Conservation (phyloP, 2,888 invertebrate species). For the Apodemia duryi region DNA sequence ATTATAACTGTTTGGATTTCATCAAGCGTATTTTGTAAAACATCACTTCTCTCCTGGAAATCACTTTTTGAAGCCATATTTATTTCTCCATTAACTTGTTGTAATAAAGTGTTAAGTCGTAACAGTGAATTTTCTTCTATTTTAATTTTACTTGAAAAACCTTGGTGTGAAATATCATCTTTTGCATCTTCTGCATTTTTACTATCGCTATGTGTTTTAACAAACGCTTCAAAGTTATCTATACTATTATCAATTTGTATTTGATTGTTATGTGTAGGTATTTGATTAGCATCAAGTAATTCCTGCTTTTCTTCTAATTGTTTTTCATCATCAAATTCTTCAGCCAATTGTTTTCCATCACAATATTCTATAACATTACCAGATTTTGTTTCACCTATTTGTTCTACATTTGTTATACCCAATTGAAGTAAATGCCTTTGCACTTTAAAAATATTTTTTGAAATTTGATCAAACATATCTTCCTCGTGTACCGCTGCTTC, state of each 20-base stretch:
- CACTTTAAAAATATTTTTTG: conserved; percentile 45
- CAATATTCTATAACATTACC: too few relatives aligned
- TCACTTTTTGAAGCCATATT: conserved; percentile 35
- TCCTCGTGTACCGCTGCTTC: conserved; percentile 40
- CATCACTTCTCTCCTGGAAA: conserved; percentile 46
- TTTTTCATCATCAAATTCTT: not conserved
- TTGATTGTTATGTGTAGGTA: not conserved
- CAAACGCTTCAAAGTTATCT: not conserved
- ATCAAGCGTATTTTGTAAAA: conserved; percentile 56
- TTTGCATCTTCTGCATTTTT: not conserved
- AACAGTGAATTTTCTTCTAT: conserved; percentile 44
- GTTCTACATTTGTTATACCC: conserved; percentile 31
- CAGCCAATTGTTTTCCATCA: too few relatives aligned
- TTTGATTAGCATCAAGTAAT: not conserved
- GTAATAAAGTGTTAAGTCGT: conserved; percentile 48
- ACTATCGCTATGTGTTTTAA: not conserved
- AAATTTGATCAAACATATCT: conserved; percentile 44
- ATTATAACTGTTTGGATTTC: conserved; percentile 70
- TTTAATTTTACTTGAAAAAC: conserved; percentile 21
- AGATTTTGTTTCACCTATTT: too few relatives aligned
- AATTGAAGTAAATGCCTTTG: conserved; percentile 50
- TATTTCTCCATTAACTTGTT: conserved; percentile 53
- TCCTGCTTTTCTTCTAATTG: not conserved
- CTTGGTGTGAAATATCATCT: not conserved
- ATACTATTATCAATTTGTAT: not conserved